Conservation (phyloP, 2,888 invertebrate genomes). For the Drosophila testacea region DNA sequence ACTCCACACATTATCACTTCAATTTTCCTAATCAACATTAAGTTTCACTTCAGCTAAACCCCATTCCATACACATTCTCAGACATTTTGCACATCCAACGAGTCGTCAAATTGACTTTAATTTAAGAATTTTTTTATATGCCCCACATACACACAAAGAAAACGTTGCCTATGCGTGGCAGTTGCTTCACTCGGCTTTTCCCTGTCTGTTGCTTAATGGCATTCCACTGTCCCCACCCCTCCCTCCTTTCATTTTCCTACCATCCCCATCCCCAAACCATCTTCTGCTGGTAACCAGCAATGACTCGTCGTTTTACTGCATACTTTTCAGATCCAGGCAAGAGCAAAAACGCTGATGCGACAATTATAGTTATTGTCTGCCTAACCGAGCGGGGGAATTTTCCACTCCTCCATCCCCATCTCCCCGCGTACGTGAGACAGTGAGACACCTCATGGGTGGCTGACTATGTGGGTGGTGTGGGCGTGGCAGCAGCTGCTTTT, state of each 20-base stretch:
- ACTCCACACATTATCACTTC: constrained; percentile 54
- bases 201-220: constrained; percentile 53
- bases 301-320: constrained; percentile 67
- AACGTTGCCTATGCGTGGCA: constrained; percentile 52
- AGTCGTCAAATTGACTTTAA: constrained; percentile 72
- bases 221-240: constrained; percentile 34
- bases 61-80: constrained; percentile 14
- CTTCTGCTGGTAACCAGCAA: constrained; percentile 22
- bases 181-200: constrained; percentile 39
- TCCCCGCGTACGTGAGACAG: constrained; percentile 56
- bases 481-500: constrained; percentile 36
- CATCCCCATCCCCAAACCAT: neutral
- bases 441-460: constrained; percentile 39
- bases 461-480: constrained; percentile 5
- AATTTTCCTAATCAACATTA: constrained; percentile 70
- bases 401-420: constrained; percentile 16
- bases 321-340: constrained; percentile 47
- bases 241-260: neutral
- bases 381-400: constrained; percentile 52
- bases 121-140: constrained; percentile 69
- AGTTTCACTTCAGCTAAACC: constrained; percentile 48
- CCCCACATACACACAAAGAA: constrained; percentile 35
- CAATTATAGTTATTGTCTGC: constrained; percentile 79
- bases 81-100: constrained; percentile 42
- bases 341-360: constrained; percentile 75